Percentiles rank a stretch among this genome's conserved stretches.
Evolutionary conservation across 2,797 vertebrate genomes (phyloP).

Genomic region (Macroramphosus scolopax): DNA sequence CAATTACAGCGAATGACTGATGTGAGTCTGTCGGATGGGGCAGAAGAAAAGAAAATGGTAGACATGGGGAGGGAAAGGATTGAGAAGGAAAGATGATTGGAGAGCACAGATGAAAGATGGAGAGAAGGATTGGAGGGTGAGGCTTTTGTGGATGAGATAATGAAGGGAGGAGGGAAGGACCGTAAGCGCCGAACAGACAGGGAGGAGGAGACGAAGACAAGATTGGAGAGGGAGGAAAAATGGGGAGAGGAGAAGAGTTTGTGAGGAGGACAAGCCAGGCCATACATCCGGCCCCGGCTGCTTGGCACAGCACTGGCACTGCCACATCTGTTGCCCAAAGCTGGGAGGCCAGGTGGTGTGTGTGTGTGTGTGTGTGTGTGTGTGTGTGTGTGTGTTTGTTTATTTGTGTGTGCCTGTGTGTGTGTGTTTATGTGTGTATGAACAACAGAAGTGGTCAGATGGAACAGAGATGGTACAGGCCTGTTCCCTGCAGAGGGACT

Average conservation of each 20-base stretch:
- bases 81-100: constrained; percentile 57
- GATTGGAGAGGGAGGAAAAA: constrained; percentile 51
- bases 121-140: constrained; percentile 29
- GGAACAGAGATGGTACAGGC: constrained; percentile 73
- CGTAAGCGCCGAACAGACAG: constrained; percentile 57
- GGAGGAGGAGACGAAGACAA: constrained; percentile 65
- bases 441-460: constrained; percentile 75
- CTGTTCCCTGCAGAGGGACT: constrained; percentile 74
- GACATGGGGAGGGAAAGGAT: constrained; percentile 24
- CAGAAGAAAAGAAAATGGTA: constrained; percentile 36
- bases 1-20: constrained; percentile 50
- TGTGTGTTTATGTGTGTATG: constrained; percentile 32
- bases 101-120: constrained; percentile 23
- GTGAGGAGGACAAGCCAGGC: constrained; percentile 72
- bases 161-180: constrained; percentile 27
- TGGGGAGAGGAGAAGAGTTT: constrained; percentile 61
- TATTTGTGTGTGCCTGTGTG: constrained; percentile 20
- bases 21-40: constrained; percentile 42
- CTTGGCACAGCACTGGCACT: constrained; percentile 77
- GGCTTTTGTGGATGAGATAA: constrained; percentile 34
- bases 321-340: constrained; percentile 86
- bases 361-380: constrained; percentile 41
- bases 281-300: constrained; percentile 81
- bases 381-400: constrained; percentile 17
- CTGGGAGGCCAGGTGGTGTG: constrained; percentile 82